phyloP scores from a whole-genome alignment of 2,797 vertebrate species.

The Rhabdophis nuchalis region DNA sequence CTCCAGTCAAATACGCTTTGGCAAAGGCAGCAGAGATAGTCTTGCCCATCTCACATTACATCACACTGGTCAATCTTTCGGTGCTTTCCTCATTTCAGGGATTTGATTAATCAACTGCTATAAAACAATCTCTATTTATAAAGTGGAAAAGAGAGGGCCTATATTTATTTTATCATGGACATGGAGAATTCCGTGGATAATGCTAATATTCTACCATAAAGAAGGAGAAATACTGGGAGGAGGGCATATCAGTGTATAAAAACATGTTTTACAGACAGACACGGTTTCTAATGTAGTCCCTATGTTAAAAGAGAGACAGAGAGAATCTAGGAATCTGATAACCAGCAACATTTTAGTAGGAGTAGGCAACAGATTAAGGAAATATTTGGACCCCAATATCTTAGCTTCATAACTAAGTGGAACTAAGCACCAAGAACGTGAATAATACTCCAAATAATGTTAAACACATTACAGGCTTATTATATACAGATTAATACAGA shows the following conservation, averaged over 20 bases:
- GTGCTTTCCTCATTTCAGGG: not conserved
- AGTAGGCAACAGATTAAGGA: not conserved
- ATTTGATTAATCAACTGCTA: not conserved
- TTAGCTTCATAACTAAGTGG: not conserved
- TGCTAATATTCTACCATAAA: not conserved
- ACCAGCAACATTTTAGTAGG: not conserved
- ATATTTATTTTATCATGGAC: not conserved
- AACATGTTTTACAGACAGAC: not conserved
- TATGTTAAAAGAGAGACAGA: not conserved
- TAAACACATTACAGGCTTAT: not conserved
- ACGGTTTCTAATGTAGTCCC: not conserved
- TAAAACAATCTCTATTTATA: not conserved
- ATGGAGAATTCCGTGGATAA: not conserved
- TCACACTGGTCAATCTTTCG: not conserved
- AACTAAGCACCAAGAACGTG: not conserved
- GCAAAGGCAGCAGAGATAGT: not conserved
- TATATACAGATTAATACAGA: not conserved
- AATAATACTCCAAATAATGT: not conserved
- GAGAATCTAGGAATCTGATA: not conserved
- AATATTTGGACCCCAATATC: not conserved
- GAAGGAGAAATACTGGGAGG: not conserved
- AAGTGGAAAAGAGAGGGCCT: not conserved
- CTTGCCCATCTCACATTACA: not conserved
- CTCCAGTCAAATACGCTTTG: not conserved
- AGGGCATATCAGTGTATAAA: not conserved